Conservation (phyloP, 1,140 invertebrate species). For the Bombus soroeensis region DNA sequence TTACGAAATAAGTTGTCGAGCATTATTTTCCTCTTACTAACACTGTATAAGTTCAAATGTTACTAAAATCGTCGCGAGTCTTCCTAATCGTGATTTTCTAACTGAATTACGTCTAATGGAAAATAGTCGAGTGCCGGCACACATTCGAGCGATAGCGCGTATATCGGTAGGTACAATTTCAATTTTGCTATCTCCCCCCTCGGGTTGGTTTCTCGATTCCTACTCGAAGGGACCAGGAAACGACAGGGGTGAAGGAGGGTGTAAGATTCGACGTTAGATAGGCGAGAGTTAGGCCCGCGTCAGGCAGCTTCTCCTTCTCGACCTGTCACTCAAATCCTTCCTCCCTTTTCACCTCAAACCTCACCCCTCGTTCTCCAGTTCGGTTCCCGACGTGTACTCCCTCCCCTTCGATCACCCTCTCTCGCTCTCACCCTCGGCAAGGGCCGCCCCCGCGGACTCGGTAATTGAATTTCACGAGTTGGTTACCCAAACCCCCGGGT, state of each 20-base stretch:
- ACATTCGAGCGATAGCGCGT: not conserved
- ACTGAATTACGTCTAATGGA: too few species aligned
- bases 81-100: too few species aligned
- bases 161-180: slow-evolving; percentile 72
- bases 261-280: slow-evolving; percentile 73
- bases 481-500: slow-evolving; percentile 80
- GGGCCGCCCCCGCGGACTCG: slow-evolving; percentile 77
- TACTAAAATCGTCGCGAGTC: too few species aligned
- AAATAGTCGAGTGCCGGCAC: not conserved
- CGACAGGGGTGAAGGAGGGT: slow-evolving; percentile 25
- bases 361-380: slow-evolving; percentile 54
- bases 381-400: slow-evolving; percentile 54
- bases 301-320: slow-evolving; percentile 57
- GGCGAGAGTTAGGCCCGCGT: slow-evolving; percentile 66
- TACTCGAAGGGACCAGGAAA: slow-evolving; percentile 9
- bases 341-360: slow-evolving; percentile 61
- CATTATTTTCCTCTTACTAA: too few species aligned
- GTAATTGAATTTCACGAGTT: slow-evolving; percentile 83
- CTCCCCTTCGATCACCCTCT: slow-evolving; percentile 59
- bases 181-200: slow-evolving; percentile 75
- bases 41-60: too few species aligned
- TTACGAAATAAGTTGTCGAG: too few species aligned
- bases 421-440: slow-evolving; percentile 54
- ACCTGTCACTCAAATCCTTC: slow-evolving; percentile 77
- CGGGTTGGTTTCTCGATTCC: slow-evolving; percentile 43